Percentiles rank a stretch among this genome's conserved stretches.
Conservation (phyloP, 1,140 invertebrate species). For the Tetragonula clypearis region DNA sequence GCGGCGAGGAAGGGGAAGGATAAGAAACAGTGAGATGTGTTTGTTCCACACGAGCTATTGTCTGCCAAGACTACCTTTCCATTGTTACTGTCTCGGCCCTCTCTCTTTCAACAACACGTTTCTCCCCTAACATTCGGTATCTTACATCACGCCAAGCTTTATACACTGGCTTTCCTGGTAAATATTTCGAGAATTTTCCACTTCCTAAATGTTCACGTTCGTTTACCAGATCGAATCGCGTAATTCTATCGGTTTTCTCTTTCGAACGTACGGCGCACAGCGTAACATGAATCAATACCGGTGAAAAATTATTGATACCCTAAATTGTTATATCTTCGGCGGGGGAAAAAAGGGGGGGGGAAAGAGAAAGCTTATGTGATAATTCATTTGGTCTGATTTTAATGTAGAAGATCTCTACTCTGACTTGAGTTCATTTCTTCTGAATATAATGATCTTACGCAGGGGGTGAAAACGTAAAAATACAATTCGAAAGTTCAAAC, state of each 20-base stretch:
- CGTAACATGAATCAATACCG: too few relatives aligned
- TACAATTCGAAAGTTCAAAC: too few relatives aligned
- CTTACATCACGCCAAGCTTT: constrained; percentile 63
- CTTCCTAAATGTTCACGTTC: neutral
- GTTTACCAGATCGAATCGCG: neutral
- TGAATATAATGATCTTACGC: too few relatives aligned
- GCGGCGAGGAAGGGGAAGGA: neutral
- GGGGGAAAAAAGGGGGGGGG: too few relatives aligned
- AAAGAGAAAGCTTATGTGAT: too few relatives aligned
- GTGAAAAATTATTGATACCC: too few relatives aligned
- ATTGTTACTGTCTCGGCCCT: constrained; percentile 76
- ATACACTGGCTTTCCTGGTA: constrained; percentile 10
- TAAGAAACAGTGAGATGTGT: constrained; percentile 75
- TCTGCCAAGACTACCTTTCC: constrained; percentile 76
- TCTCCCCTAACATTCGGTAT: constrained; percentile 65
- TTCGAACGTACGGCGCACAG: rapidly evolving
- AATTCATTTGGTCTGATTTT: too few relatives aligned
- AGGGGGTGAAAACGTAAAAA: too few relatives aligned
- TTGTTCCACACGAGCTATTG: constrained; percentile 81
- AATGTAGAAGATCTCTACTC: too few relatives aligned
- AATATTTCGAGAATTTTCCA: constrained; percentile 33
- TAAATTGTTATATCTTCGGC: too few relatives aligned
- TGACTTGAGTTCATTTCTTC: too few relatives aligned
- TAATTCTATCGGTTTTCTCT: neutral
- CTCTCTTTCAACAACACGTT: constrained; percentile 63